phyloP scores from a whole-genome alignment of 2,888 invertebrate genomes.

The Morpho deidamia region DNA sequence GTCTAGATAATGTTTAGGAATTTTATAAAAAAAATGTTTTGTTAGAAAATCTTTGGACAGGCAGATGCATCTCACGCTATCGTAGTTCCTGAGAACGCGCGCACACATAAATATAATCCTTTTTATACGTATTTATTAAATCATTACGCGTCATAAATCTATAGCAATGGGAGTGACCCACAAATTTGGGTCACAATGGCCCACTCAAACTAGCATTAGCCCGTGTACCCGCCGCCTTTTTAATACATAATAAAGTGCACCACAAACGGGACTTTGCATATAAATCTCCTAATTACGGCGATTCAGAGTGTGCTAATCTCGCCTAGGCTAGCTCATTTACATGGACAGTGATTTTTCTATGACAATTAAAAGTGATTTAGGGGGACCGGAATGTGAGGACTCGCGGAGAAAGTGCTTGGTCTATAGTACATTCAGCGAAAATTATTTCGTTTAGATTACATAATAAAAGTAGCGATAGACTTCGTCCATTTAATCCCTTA shows the following conservation, averaged over 20 bases:
- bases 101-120: slow-evolving; percentile 62
- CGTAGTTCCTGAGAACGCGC: slow-evolving; percentile 34
- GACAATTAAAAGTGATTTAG: slow-evolving; percentile 68
- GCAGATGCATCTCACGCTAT: slow-evolving; percentile 31
- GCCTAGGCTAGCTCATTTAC: slow-evolving; percentile 59
- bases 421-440: slow-evolving; percentile 19
- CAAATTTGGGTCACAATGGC: slow-evolving; percentile 51
- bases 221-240: slow-evolving; percentile 53
- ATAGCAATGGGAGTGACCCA: slow-evolving; percentile 68
- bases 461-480: no score
- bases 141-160: slow-evolving; percentile 69
- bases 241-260: slow-evolving; percentile 71
- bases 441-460: background rate
- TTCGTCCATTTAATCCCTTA: no score
- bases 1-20: no score
- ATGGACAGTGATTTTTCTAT: slow-evolving; percentile 48
- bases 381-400: slow-evolving; percentile 42
- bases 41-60: background rate
- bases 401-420: slow-evolving; percentile 10
- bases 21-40: background rate
- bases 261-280: slow-evolving; percentile 74
- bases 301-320: slow-evolving; percentile 68
- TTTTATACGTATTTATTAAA: slow-evolving; percentile 63
- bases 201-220: slow-evolving; percentile 62
- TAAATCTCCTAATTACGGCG: slow-evolving; percentile 74